Evolutionary conservation across 2,113 vertebrate species (phyloP), one percentile per base, ranked within the genome.

Genomic region (Zosterops japonicus): DNA sequence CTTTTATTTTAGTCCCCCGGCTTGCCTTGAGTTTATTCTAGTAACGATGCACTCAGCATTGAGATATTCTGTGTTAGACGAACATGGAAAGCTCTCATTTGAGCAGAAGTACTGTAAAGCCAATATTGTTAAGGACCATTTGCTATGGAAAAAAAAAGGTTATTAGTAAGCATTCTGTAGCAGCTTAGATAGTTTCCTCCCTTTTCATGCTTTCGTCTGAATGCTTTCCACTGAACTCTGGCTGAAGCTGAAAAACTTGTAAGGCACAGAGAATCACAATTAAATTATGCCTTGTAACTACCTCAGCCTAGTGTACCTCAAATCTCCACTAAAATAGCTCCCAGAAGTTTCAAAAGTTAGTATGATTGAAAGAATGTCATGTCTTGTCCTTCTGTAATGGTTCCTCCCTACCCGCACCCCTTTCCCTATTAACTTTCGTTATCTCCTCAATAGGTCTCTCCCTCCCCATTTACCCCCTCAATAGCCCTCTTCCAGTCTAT

Each of bases 31-130:
- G 33, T 79, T 89, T 95, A 60, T 85, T 92, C 63, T 53, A 88
- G 52, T 87, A 80, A 67, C 49, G 96, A 67, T 67, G 23, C 41
- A 87, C 60, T 94, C 59, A 67, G 27, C 79, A 59, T 42, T 84
- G 79, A 97, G 94, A 80, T 92, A 87, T 42, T 55, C 75, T 76
- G 10, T 50, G 74, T 96, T 76, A 94, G 96, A 95, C 94, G 83
- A 97, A 59, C 83, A 46, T 49, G 63, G 68, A 36, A 90, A 60
- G 83, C 68, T 94, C 65, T 90, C 78, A 87, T 53, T 90, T 97
- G 71, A 84, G 88, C 33, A 93, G 59, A 92, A 94, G 95, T 89
- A 95, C 39, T 83, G 28, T 87, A 95, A 95, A 93, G 33, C 18
- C 94, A 95, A 90, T 90, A 94, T 52, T 36, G 87, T 89, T 86